phyloP scores from a whole-genome alignment of 2,888 invertebrate species.

The Sclerodermus sp. region DNA sequence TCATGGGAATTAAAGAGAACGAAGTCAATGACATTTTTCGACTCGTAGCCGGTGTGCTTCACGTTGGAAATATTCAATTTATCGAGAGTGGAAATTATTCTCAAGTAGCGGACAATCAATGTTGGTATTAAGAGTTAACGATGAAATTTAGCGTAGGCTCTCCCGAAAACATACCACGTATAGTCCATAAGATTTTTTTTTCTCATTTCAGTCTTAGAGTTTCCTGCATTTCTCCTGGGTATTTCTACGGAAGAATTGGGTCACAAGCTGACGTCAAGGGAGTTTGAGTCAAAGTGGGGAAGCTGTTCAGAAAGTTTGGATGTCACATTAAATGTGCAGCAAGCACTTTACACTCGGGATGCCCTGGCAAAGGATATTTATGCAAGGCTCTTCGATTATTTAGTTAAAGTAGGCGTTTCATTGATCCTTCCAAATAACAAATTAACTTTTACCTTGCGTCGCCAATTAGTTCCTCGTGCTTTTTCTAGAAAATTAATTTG shows the following conservation, averaged over 20 bases:
- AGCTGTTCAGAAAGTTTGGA: conserved; percentile 66
- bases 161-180: background rate
- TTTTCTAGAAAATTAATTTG: conserved; percentile 63
- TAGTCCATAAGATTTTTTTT: no score
- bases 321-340: conserved; percentile 66
- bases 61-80: conserved; percentile 68
- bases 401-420: conserved; percentile 58
- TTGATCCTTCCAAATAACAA: background rate
- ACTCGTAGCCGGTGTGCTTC: conserved; percentile 65
- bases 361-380: conserved; percentile 70
- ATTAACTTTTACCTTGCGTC: background rate
- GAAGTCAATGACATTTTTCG: conserved; percentile 62
- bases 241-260: conserved; percentile 62
- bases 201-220: conserved; percentile 62
- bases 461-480: background rate
- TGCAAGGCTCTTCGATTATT: conserved; percentile 66
- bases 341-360: conserved; percentile 66
- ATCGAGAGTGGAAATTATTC: conserved; percentile 63
- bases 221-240: conserved; percentile 65
- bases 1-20: conserved; percentile 63
- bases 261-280: conserved; percentile 64
- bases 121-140: no score
- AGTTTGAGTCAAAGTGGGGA: conserved; percentile 72
- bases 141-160: no score
- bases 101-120: conserved; percentile 61